Base-by-base conservation (phyloP, 2,888 invertebrate genomes). In the Troilus luridus region DNA sequence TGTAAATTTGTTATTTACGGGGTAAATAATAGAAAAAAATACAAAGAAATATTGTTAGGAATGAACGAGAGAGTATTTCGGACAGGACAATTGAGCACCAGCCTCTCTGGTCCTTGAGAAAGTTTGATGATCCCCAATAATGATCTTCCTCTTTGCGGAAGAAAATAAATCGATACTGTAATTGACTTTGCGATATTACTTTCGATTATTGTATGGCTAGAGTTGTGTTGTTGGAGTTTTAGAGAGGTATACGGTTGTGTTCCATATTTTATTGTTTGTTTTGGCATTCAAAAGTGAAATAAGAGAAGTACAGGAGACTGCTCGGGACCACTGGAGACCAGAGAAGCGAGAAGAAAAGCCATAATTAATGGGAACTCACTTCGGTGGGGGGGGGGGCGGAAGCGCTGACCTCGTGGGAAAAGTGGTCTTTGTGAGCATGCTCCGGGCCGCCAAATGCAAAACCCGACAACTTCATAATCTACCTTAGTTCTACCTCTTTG, bases 391-490 rank as follows among this genome's bases (percentile, higher is more conserved):
- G 62, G 72, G 62, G 88, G 62, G 91, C 59, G 72, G 88, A 77
- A 88, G 88, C 58, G 62, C 88, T 90, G 90, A 88, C 90, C 90
- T 90, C 90, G 90, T 90, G 90, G 90, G 90, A 81, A 41, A 85
- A 90, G 62, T 64, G 88, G 0, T 85, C 90, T 88, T 90, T 90
- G 85, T 90, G 90, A 85, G 90, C 90, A 90, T 90, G 90, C 90
- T 62, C 90, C 60, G 56, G 88, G 88, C 90, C 90, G 90, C 90
- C 90, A 90, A 90, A 90, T 90, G 90, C 90, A 90, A 90, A 90
- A 90, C 90, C 85, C 89, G 21, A 77, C 90, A 62, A 62, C n/a
- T 62, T 54, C 9, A 72, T 56, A 54, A 41, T 62, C 11, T 27
- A 21, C 59, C 2, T 19, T n/a, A 14, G 8, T 7, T 19, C 9